Conservation (phyloP, 2,888 invertebrate genomes). For the Nasonovia ribisnigri region DNA sequence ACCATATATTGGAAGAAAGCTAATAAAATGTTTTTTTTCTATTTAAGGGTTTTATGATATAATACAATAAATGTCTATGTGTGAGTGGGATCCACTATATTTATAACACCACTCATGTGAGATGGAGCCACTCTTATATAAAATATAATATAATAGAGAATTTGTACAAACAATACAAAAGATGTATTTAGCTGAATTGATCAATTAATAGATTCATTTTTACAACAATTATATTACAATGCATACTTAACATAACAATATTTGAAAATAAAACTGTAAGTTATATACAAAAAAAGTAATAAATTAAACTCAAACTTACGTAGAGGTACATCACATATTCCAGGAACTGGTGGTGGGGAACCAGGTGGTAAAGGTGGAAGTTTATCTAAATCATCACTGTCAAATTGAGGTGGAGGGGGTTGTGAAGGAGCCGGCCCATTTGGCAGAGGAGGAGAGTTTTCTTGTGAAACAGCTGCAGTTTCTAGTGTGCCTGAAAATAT, state of each 20-base stretch:
- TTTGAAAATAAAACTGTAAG: neutral
- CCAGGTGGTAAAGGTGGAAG: slow-evolving; percentile 76
- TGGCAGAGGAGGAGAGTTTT: slow-evolving; percentile 74
- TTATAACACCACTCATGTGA: rapidly evolving
- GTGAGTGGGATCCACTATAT: neutral
- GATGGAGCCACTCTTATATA: neutral
- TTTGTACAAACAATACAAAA: neutral
- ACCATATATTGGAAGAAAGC: neutral
- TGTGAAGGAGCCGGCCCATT: slow-evolving; percentile 73
- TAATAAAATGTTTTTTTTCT: neutral
- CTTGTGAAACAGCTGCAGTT: neutral
- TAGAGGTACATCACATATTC: slow-evolving; percentile 56
- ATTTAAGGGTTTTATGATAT: neutral
- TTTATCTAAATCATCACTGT: slow-evolving; percentile 69
- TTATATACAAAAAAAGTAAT: neutral
- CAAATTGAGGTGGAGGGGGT: slow-evolving; percentile 60
- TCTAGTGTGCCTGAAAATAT: slow-evolving; percentile 55
- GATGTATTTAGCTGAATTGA: neutral
- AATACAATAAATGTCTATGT: neutral
- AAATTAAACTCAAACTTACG: slow-evolving; percentile 40
- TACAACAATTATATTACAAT: neutral
- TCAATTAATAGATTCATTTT: neutral
- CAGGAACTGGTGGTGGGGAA: slow-evolving; percentile 71
- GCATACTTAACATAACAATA: neutral
- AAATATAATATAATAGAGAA: neutral